Evolutionary conservation across 2,888 invertebrate genomes (phyloP), one percentile per base, ranked within the genome.

Genomic region (Ormyrus pomaceus): DNA sequence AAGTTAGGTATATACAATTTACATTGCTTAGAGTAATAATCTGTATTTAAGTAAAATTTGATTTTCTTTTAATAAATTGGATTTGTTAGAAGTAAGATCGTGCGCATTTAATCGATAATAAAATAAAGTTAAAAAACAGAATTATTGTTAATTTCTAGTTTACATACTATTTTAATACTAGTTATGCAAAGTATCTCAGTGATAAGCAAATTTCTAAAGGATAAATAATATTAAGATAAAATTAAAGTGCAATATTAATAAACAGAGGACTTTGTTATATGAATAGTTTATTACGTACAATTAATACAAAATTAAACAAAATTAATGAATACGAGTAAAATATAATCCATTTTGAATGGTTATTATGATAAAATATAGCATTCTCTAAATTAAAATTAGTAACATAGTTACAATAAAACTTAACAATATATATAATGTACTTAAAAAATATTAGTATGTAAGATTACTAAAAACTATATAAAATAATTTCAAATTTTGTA

Each of bases 241-340:
- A 34, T 34, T 34, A 34, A 34, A 56, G 11, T 56, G 11, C 13
- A 56, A n/a, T 56, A 62, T 8, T 62, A 45, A 62, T 45, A 6
- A 11, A 62, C 11, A 46, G 45, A 34, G 34, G 34, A 34, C 4
- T 34, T 34, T 34, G 4, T 34, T 50, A 70, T 72, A 70, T 11
- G 68, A 72, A 78, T 62, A 34, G 6, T 77, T 78, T 78, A 72
- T 78, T 78, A 58, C 45, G 45, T 59, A 66, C 66, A 69, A 13
- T 66, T 48, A 64, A 70, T 79, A 79, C 70, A 79, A 79, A 79
- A 79, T 79, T 74, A 70, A 79, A 79, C 70, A 79, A 34, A 34
- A 34, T 34, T 34, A 75, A 74, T 79, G 79, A 46, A 11, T 70
- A 62, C 5, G 34, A 61, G 19, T 79, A 61, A 73, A 74, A 74